A percentile compares a stretch with the other conserved stretches of the same genome.
These are phyloP conservation scores for Andrena minutula DNA, from an alignment of 2,888 invertebrate species.

Conservation along the genomic window DNA sequence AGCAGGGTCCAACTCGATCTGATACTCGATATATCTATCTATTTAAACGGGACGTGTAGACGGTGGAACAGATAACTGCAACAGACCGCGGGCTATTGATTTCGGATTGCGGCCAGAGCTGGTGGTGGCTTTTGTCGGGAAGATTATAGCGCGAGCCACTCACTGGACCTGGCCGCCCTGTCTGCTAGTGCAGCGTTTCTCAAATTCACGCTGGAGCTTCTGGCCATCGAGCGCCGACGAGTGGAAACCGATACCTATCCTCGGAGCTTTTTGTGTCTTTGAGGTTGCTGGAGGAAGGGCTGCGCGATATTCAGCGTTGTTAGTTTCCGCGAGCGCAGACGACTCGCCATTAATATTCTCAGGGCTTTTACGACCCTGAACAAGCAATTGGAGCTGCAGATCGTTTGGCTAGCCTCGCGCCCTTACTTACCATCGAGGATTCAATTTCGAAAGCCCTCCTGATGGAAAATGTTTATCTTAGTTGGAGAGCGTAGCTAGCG, in stretches of 20 bases:
- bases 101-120: conserved; percentile 77
- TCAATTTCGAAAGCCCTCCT: not conserved
- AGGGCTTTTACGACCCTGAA: not conserved
- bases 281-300: not conserved
- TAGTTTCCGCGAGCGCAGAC: not conserved
- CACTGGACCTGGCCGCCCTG: conserved; percentile 13
- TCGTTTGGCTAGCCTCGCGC: not conserved
- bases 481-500: not conserved
- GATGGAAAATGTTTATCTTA: conserved; percentile 7
- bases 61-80: conserved; percentile 73
- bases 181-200: conserved; percentile 40
- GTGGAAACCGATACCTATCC: conserved; percentile 6
- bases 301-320: not conserved
- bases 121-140: conserved; percentile 76
- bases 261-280: not conserved
- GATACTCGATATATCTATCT: conserved; percentile 33
- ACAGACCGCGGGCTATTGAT: conserved; percentile 80
- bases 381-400: not conserved
- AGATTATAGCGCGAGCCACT: conserved; percentile 75
- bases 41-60: conserved; percentile 46
- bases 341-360: not conserved
- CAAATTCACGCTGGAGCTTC: not conserved
- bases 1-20: conserved; percentile 20
- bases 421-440: not conserved
- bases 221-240: not conserved